Conservation (phyloP, 1,140 invertebrate species). For the Dufourea novaeangliae region DNA sequence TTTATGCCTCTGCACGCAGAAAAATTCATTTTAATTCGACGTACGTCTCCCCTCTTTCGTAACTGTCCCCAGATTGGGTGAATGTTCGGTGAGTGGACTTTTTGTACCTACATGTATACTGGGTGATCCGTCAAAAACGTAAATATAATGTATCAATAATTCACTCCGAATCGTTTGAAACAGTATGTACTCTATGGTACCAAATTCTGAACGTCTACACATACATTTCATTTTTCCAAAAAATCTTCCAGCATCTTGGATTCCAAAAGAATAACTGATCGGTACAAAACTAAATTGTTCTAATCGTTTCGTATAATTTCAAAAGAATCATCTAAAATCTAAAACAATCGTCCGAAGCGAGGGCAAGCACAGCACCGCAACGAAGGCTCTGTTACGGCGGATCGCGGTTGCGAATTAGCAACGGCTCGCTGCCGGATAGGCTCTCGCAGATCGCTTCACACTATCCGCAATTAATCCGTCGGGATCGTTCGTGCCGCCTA, state of each 20-base stretch:
- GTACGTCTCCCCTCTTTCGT: not conserved
- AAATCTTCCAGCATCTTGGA: too few relatives aligned
- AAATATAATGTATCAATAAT: too few relatives aligned
- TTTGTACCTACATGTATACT: not conserved
- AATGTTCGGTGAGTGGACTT: not conserved
- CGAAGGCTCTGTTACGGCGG: slow-evolving; percentile 1
- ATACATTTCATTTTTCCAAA: too few relatives aligned
- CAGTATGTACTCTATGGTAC: too few relatives aligned
- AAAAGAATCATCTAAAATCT: not conserved
- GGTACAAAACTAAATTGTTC: too few relatives aligned
- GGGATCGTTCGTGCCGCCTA: slow-evolving; percentile 67
- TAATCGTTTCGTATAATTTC: too few relatives aligned
- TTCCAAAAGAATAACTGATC: too few relatives aligned
- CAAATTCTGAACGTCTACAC: too few relatives aligned
- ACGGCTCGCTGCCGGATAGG: slow-evolving; percentile 60
- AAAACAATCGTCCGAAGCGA: not conserved
- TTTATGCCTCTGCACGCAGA: not conserved
- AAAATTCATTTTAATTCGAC: slow-evolving; percentile 16
- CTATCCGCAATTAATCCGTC: slow-evolving; percentile 74
- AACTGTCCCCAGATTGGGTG: not conserved
- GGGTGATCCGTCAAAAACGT: not conserved
- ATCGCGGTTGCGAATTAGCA: slow-evolving; percentile 58
- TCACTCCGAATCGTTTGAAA: too few relatives aligned
- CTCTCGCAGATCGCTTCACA: slow-evolving; percentile 62
- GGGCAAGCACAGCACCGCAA: not conserved